Evolutionary conservation across 2,113 vertebrate genomes (phyloP).

Genomic region (Myiozetetes cayanensis): DNA sequence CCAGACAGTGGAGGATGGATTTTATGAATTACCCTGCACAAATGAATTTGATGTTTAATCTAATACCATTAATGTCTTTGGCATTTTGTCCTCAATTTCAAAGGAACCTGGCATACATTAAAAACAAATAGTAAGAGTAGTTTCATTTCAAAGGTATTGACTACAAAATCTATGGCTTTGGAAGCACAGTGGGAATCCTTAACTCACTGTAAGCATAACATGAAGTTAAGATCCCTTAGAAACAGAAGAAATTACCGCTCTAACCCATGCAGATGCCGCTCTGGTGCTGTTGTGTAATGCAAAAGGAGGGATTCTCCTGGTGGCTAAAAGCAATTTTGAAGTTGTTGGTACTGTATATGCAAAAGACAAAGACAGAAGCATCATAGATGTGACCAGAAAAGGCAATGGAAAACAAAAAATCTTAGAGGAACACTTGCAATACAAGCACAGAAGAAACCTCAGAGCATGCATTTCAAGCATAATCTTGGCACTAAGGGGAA

Average conservation of each 20-base stretch:
- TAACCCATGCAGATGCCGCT: neutral
- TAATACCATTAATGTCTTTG: neutral
- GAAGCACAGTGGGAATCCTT: neutral
- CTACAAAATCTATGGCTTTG: neutral
- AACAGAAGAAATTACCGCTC: neutral
- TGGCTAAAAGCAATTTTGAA: neutral
- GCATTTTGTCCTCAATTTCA: neutral
- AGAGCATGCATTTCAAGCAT: neutral
- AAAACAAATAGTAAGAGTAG: neutral
- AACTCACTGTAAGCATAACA: neutral
- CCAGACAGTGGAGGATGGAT: fast-evolving
- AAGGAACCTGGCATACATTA: neutral
- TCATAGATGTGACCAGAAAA: neutral
- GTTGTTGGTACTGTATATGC: neutral
- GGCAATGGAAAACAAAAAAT: neutral
- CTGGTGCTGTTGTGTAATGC: neutral
- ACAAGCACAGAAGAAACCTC: neutral
- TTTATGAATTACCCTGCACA: neutral
- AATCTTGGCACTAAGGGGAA: neutral
- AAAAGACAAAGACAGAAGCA: neutral
- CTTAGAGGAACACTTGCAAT: neutral
- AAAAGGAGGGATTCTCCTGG: neutral
- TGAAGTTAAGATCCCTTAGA: neutral
- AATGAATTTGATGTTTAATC: neutral
- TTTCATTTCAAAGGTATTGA: neutral